Conservation (phyloP, 2,113 vertebrate genomes). For the Zosterops pallidus region DNA sequence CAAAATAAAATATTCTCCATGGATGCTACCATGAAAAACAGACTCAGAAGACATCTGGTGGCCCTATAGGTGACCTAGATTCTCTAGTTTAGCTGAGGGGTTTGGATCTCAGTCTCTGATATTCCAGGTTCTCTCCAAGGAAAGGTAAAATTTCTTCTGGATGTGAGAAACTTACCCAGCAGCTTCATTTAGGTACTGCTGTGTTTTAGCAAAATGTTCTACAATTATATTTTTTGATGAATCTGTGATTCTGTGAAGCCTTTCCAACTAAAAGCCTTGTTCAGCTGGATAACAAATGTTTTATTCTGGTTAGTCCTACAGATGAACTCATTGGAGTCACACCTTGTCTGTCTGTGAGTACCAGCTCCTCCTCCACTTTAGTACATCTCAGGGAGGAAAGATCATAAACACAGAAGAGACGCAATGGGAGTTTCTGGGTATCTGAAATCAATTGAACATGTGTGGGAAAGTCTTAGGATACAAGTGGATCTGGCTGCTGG, state of each 20-base stretch:
- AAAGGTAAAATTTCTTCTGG: background rate
- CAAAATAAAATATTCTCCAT: background rate
- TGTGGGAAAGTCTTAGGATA: background rate
- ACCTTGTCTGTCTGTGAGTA: background rate
- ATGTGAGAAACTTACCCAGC: background rate
- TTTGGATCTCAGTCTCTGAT: background rate
- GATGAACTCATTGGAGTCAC: background rate
- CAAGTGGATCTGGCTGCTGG: background rate
- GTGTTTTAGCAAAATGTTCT: background rate
- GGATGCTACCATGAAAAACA: background rate
- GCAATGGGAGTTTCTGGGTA: background rate
- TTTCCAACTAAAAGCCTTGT: background rate
- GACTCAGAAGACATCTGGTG: background rate
- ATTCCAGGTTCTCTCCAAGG: background rate
- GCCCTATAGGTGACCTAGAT: background rate
- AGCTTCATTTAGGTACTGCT: background rate
- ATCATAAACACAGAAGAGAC: background rate
- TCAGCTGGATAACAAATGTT: background rate
- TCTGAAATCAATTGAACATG: background rate
- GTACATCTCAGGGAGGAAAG: background rate
- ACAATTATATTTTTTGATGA: background rate
- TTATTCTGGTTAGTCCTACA: background rate
- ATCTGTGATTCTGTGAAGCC: background rate
- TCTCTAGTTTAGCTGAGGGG: background rate
- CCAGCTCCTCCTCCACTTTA: background rate